phyloP scores from a whole-genome alignment of 1,140 invertebrate genomes.

The Drosophila nebulosa region DNA sequence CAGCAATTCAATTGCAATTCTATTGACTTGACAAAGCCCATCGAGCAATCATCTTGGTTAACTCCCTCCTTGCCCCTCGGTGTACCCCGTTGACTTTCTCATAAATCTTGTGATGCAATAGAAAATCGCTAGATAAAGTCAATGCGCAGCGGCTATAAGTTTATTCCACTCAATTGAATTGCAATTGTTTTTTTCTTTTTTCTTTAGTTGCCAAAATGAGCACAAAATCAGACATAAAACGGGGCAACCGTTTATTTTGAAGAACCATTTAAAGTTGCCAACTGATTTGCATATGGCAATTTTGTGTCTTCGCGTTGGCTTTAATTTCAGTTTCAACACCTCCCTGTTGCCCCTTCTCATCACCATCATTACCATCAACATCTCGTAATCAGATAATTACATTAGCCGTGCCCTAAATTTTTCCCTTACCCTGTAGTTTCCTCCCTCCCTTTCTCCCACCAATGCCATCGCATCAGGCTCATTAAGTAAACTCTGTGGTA shows the following conservation, averaged over 20 bases:
- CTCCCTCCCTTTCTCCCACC: background rate
- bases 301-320: too few species aligned
- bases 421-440: too few species aligned
- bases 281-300: too few species aligned
- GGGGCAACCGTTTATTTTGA: too few species aligned
- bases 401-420: constrained; percentile 44
- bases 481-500: constrained; percentile 32
- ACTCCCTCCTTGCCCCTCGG: background rate
- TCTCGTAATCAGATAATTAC: constrained; percentile 48
- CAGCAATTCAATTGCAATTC: constrained; percentile 66
- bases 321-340: background rate
- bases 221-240: too few species aligned
- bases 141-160: constrained; percentile 45
- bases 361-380: background rate
- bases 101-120: constrained; percentile 56
- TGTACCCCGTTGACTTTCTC: constrained; percentile 11
- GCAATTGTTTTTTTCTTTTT: too few species aligned
- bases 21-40: constrained; percentile 31
- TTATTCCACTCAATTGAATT: constrained; percentile 78
- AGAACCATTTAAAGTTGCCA: too few species aligned
- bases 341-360: background rate
- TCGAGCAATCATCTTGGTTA: background rate
- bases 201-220: constrained; percentile 4
- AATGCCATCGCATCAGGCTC: constrained; percentile 24
- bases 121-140: constrained; percentile 45